Base-by-base conservation (phyloP, 2,888 invertebrate species). In the Brenthis hecate region DNA sequence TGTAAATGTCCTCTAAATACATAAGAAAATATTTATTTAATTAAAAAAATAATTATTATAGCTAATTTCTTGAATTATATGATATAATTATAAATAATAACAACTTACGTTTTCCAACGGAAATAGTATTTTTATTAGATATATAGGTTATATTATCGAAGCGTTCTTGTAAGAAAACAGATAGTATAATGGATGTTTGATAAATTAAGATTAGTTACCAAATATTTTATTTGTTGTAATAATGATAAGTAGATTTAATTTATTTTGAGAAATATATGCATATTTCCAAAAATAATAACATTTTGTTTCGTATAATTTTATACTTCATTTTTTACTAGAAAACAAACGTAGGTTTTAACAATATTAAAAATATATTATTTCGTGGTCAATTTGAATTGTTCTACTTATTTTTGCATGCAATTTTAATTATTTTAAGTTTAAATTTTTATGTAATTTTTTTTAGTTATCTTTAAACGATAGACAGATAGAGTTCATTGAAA, bases 91-190 rank as follows among this genome's bases (percentile, higher is more conserved):
- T 43, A 64, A 70, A 63, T 54, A 66, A 63, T 65, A 72, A 66
- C 51, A 51, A 43, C 55, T 71, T 64, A 69, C 62, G 56, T 71
- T 61, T 66, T 58, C 60, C 70, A 71, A 65, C 73, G 76, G 76
- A 75, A 75, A 70, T 64, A 63, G 68, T 56, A 54, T 68, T 71
- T 73, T 69, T 69, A 65, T 72, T 62, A 56, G 71, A 72, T 53
- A 56, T 16, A 58, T 54, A 43, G 56, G 54, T 66, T 50, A 66
- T 66, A 53, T 65, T 70, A 65, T 57, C 51, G 72, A 66, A 66
- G 72, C 71, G 68, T 72, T 72, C 71, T 56, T 47, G 28, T 16
- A 50, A 56, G 23, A 32, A 62, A 51, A 62, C 62, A 62, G 62
- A 62, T 56, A 51, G 56, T 1, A 23, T 32, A 61, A 19, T 2